A percentile compares a stretch with the other conserved stretches of the same genome.
Conservation (phyloP, 37 sponge, comb jelly and placozoan genomes). For the Chondrilla cf. caribensis region DNA sequence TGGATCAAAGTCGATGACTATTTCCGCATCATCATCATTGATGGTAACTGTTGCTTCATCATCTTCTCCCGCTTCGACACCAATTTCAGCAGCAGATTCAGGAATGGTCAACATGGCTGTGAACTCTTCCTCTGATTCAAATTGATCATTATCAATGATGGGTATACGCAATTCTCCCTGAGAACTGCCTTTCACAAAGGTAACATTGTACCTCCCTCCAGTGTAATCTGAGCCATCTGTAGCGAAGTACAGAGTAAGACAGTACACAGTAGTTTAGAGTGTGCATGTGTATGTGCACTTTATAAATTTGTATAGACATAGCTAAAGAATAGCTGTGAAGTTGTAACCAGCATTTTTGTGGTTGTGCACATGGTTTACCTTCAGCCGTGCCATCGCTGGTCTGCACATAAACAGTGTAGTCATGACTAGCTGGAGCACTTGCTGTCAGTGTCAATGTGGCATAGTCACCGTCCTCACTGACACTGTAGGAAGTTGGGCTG, state of each 20-base stretch:
- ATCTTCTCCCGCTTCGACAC: background rate
- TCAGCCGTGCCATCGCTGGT: background rate
- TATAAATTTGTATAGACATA: background rate
- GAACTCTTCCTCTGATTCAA: conserved; percentile 25
- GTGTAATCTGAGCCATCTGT: conserved; percentile 14
- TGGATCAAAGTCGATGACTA: conserved; percentile 8
- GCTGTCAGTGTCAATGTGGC: background rate
- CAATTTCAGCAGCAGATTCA: background rate
- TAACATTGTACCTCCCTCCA: background rate
- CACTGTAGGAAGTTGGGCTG: conserved; percentile 7
- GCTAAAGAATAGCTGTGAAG: background rate
- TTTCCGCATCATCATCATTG: conserved; percentile 13
- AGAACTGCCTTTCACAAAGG: background rate
- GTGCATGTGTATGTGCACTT: background rate
- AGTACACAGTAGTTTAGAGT: background rate
- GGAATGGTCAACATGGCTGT: background rate
- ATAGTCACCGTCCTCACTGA: conserved; percentile 9
- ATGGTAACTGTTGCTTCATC: conserved; percentile 20
- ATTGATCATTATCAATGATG: conserved; percentile 11
- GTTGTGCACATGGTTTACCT: no score
- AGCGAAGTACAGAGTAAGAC: background rate
- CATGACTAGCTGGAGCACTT: background rate
- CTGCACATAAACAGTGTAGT: background rate
- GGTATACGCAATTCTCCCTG: background rate
- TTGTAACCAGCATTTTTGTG: no score